Evolutionary conservation across 2,113 vertebrate genomes (phyloP).

Genomic region (Okapia johnstoni): DNA sequence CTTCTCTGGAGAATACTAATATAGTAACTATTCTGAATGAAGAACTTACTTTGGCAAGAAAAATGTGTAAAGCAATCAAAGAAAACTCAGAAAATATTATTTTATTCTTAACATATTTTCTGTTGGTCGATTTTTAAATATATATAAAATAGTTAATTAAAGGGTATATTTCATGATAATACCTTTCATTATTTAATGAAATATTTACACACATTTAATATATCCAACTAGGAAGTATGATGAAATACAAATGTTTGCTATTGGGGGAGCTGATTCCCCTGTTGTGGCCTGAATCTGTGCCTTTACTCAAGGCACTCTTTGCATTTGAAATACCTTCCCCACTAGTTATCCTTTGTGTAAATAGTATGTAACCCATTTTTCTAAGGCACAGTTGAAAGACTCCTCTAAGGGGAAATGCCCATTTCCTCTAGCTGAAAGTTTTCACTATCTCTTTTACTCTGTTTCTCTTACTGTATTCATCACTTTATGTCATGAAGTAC

Average conservation of each 20-base stretch:
- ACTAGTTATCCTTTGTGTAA: neutral
- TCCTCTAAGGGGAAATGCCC: neutral
- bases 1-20: neutral
- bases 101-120: neutral
- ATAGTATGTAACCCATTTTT: neutral
- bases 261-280: neutral
- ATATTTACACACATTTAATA: neutral
- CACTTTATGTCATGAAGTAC: neutral
- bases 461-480: neutral
- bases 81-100: neutral
- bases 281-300: neutral
- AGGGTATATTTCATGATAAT: neutral
- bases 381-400: neutral
- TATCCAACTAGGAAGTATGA: neutral
- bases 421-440: neutral
- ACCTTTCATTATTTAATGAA: slow-evolving; percentile 23
- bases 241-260: neutral
- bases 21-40: neutral
- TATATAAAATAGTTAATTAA: slow-evolving; percentile 21
- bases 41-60: neutral
- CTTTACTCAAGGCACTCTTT: neutral
- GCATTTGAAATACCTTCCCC: neutral
- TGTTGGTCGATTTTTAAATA: neutral
- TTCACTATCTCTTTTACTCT: neutral
- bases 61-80: neutral